Conservation (phyloP, 2,797 vertebrate genomes). For the Onychomys arenicola region DNA sequence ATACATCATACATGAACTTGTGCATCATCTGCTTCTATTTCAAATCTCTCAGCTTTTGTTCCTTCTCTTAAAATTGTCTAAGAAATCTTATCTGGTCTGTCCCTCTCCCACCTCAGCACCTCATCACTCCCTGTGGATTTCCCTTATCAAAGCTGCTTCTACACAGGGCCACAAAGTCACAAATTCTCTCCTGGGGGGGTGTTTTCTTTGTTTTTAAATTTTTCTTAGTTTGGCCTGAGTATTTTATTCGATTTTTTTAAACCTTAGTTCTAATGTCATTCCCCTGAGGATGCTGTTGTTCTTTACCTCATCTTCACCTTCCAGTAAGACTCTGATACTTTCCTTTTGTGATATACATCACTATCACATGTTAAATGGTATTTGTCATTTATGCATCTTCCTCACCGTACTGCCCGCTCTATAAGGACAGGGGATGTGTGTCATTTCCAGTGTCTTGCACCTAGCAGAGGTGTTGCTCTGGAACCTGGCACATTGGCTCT, state of each 20-base stretch:
- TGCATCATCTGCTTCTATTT: neutral
- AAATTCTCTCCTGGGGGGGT: neutral
- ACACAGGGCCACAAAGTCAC: neutral
- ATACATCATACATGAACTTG: neutral
- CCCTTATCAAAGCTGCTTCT: neutral
- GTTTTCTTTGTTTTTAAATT: neutral
- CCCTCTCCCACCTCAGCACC: neutral
- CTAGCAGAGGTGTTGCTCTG: neutral
- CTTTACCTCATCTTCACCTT: neutral
- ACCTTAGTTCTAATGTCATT: neutral
- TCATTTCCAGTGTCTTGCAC: neutral
- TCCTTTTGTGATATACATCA: neutral
- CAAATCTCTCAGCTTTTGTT: neutral
- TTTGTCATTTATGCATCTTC: neutral
- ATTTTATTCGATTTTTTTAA: neutral
- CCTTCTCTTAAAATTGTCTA: neutral
- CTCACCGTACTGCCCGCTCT: neutral
- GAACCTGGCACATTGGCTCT: neutral
- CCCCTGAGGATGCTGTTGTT: neutral
- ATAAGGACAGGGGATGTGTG: neutral
- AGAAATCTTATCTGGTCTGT: neutral
- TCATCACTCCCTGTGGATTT: neutral
- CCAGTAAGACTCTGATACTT: neutral
- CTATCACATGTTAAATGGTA: neutral
- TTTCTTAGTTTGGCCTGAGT: neutral